A percentile compares a stretch with the other conserved stretches of the same genome.
Evolutionary conservation across 2,797 vertebrate genomes (phyloP).

Genomic region (Scyliorhinus canicula): DNA sequence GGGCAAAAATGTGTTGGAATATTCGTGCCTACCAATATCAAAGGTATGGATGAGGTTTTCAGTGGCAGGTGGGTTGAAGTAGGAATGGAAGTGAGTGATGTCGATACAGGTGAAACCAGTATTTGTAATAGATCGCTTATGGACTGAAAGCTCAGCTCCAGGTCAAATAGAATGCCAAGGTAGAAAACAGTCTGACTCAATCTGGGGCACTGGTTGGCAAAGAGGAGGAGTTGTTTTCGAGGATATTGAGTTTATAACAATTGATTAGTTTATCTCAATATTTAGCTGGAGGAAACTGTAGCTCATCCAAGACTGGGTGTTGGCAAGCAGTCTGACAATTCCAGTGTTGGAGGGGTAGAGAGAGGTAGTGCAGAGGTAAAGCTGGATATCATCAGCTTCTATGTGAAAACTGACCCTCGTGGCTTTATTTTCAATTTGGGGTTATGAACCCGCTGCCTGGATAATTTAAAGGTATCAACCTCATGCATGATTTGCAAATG

Average conservation of each 20-base stretch:
- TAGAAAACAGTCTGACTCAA: too few species aligned
- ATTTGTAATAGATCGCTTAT: neutral
- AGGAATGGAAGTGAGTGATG: neutral
- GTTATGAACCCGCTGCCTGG: too few species aligned
- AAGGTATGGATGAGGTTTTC: neutral
- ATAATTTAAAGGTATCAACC: too few species aligned
- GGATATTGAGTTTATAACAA: neutral
- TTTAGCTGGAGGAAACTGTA: neutral
- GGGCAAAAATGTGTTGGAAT: neutral
- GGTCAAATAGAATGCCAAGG: too few species aligned
- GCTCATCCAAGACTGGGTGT: neutral
- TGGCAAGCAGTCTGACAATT: neutral
- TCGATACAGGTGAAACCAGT: neutral
- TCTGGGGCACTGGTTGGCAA: neutral
- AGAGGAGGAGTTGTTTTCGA: too few species aligned
- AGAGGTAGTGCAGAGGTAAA: too few species aligned
- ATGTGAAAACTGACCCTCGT: neutral
- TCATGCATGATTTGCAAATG: too few species aligned
- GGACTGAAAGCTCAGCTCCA: too few species aligned
- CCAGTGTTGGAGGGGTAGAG: neutral
- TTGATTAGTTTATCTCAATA: neutral
- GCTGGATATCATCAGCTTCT: too few species aligned
- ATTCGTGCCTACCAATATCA: neutral
- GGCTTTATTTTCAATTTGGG: too few species aligned
- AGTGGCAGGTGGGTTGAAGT: neutral